A percentile compares a stretch with the other conserved stretches of the same genome.
Conservation (phyloP, 2,888 invertebrate species). For the Meteorus cinctellus region DNA sequence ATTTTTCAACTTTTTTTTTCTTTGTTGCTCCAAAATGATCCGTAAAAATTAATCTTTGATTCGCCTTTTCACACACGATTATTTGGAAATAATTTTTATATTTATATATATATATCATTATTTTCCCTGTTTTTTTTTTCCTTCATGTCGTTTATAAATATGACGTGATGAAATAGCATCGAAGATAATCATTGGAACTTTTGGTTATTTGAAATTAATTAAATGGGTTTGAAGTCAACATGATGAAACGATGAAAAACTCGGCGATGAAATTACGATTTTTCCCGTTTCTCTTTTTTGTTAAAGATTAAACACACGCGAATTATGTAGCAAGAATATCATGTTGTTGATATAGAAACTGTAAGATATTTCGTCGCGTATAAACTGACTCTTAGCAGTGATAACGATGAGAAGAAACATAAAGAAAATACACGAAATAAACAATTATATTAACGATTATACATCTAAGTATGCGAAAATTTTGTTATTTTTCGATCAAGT, state of each 20-base stretch:
- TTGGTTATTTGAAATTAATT: background rate
- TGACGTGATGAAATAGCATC: background rate
- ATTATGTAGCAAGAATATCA: background rate
- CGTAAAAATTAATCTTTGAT: no score
- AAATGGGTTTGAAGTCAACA: background rate
- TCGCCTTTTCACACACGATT: no score
- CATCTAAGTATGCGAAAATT: background rate
- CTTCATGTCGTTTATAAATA: conserved; percentile 26
- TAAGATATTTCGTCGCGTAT: background rate
- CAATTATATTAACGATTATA: background rate
- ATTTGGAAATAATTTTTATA: no score
- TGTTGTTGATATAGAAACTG: conserved; percentile 29
- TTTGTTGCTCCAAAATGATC: no score
- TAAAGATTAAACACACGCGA: background rate
- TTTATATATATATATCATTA: no score
- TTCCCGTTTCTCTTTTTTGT: background rate
- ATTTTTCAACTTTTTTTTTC: no score
- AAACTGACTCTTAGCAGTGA: conserved; percentile 1
- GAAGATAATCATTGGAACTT: no score
- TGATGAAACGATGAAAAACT: background rate
- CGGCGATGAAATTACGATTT: background rate
- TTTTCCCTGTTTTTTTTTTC: background rate
- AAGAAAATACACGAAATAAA: no score
- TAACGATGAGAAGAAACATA: background rate
- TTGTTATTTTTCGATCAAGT: background rate